These are phyloP conservation scores for Nomada fucata DNA, from an alignment of 2,888 invertebrate genomes.

Conservation along the genomic window DNA sequence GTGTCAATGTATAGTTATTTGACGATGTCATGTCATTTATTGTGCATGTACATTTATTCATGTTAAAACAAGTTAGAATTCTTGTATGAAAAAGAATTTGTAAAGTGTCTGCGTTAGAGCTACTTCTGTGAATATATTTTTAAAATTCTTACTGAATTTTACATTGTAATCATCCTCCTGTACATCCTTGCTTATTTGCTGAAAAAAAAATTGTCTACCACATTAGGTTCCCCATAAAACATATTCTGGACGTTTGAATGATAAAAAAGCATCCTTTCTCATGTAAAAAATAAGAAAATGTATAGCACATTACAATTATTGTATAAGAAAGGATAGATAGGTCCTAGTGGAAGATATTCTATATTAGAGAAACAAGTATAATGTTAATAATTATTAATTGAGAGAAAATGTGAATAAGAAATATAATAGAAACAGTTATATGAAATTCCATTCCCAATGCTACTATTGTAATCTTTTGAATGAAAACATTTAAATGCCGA, in stretches of 20 bases:
- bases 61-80: conserved; percentile 21
- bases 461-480: conserved; percentile 21
- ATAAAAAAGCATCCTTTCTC: conserved; percentile 36
- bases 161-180: conserved; percentile 62
- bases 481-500: conserved; percentile 10
- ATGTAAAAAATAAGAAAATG: conserved; percentile 11
- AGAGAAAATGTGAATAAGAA: conserved; percentile 26
- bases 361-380: conserved; percentile 32
- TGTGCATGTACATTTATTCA: conserved; percentile 36
- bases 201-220: conserved; percentile 69
- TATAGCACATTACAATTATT: conserved; percentile 2
- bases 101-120: conserved; percentile 34
- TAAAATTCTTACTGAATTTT: conserved; percentile 67
- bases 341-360: conserved; percentile 14
- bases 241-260: conserved; percentile 37
- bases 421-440: conserved; percentile 16
- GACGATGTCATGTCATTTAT: too few relatives aligned
- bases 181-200: conserved; percentile 64
- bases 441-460: conserved; percentile 25
- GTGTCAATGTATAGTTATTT: conserved; percentile 11
- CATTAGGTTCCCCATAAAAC: conserved; percentile 56
- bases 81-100: conserved; percentile 15
- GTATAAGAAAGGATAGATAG: conserved; percentile 1
- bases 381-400: conserved; percentile 35
- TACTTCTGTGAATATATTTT: conserved; percentile 55